phyloP scores from a whole-genome alignment of 2,888 invertebrate genomes.

The Cheilosia scutellata region DNA sequence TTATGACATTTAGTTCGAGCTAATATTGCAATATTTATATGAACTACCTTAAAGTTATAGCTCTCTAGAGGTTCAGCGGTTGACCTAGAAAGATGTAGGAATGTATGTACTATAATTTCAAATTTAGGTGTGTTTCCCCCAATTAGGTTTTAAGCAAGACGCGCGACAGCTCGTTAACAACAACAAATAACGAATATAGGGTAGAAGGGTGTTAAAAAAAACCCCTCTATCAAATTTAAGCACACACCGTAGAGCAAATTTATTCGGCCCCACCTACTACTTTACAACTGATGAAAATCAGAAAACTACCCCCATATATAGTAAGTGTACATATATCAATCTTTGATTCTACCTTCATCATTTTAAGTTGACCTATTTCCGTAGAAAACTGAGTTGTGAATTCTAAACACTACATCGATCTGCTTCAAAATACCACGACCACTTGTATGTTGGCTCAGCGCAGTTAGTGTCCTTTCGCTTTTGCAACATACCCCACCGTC shows the following conservation, averaged over 20 bases:
- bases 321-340: not conserved
- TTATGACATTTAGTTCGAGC: too few relatives aligned
- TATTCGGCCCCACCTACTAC: conserved; percentile 13
- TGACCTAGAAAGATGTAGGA: too few relatives aligned
- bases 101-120: too few relatives aligned
- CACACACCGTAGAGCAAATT: not conserved
- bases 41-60: too few relatives aligned
- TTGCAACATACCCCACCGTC: conserved; percentile 33
- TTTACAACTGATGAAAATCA: conserved; percentile 2
- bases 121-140: too few relatives aligned
- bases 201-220: not conserved
- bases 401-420: conserved; percentile 26
- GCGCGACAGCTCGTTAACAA: not conserved
- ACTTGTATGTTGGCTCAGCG: conserved; percentile 31
- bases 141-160: too few relatives aligned
- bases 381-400: too few relatives aligned
- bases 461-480: conserved; percentile 62
- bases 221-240: not conserved
- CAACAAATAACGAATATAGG: not conserved
- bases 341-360: not conserved
- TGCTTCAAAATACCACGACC: conserved; percentile 61
- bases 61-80: too few relatives aligned
- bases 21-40: too few relatives aligned
- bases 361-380: too few relatives aligned
- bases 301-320: not conserved